Percentiles rank a stretch among this genome's conserved stretches.
Evolutionary conservation across 2,113 vertebrate genomes (phyloP).

Genomic region (Oenanthe melanoleuca): DNA sequence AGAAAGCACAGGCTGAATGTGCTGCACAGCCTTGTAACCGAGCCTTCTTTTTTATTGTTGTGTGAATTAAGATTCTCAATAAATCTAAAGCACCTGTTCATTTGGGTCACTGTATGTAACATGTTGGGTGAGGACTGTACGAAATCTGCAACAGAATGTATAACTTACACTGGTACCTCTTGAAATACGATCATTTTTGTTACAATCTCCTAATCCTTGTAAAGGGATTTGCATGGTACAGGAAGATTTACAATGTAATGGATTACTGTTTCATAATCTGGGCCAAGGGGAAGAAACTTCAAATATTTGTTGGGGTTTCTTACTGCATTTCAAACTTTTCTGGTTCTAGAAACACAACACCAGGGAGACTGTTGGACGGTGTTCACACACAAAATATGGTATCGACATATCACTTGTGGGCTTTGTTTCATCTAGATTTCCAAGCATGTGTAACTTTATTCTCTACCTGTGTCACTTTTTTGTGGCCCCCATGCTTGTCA

Average conservation of each 20-base stretch:
- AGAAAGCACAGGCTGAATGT: neutral
- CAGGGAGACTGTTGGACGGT: neutral
- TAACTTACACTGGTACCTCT: neutral
- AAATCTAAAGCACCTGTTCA: constrained; percentile 7
- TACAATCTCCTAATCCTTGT: constrained; percentile 56
- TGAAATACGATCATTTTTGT: constrained; percentile 57
- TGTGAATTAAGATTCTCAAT: neutral
- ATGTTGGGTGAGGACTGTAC: neutral
- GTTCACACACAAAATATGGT: neutral
- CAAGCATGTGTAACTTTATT: constrained; percentile 77
- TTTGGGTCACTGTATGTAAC: neutral
- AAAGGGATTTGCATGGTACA: constrained; percentile 70
- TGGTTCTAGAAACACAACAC: neutral
- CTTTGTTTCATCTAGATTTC: constrained; percentile 39
- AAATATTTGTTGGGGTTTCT: neutral
- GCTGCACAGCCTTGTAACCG: neutral
- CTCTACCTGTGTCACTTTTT: constrained; percentile 77
- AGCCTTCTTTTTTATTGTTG: neutral
- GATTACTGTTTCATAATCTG: constrained; percentile 42
- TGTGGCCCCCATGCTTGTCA: constrained; percentile 71
- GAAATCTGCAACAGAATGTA: neutral
- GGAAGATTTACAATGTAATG: constrained; percentile 65
- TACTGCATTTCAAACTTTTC: neutral
- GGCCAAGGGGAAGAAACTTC: constrained; percentile 28
- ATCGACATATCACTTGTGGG: fast-evolving